Evolutionary conservation across 2,113 vertebrate species (phyloP).

Genomic region (Phylloscopus trochilus): DNA sequence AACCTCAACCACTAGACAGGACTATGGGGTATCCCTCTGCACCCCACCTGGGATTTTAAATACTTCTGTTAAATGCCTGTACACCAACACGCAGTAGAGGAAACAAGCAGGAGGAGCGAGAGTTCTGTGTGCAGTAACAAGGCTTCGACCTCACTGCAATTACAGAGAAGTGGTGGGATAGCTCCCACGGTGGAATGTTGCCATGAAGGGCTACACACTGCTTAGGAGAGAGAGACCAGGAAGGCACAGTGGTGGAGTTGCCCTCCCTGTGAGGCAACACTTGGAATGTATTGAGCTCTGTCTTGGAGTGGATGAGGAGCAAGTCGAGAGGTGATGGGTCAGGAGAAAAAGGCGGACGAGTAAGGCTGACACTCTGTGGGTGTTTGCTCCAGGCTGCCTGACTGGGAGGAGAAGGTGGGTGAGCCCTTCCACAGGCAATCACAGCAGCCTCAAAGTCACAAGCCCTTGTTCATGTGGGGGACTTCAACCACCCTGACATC

Average conservation of each 20-base stretch:
- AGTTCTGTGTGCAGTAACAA: not conserved
- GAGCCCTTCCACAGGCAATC: not conserved
- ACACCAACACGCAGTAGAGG: accelerated
- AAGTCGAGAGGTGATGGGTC: not conserved
- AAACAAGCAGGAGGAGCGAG: not conserved
- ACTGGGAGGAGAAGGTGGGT: not conserved
- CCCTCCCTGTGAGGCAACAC: not conserved
- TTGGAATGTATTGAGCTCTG: not conserved
- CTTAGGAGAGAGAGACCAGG: no score
- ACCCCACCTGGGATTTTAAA: not conserved
- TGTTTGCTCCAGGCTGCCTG: not conserved
- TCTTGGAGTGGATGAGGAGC: not conserved
- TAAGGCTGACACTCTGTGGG: not conserved
- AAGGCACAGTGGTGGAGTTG: accelerated
- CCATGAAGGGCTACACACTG: not conserved
- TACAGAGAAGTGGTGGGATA: not conserved
- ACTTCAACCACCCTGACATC: not conserved
- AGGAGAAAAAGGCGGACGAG: not conserved
- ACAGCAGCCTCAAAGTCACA: not conserved
- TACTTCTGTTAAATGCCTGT: not conserved
- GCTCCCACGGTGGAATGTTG: not conserved
- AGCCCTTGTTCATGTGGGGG: not conserved
- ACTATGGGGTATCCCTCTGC: not conserved
- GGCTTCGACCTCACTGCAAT: not conserved
- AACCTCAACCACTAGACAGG: not conserved